Evolutionary conservation across 2,888 invertebrate species (phyloP).

Genomic region (Anthoptus insignis): DNA sequence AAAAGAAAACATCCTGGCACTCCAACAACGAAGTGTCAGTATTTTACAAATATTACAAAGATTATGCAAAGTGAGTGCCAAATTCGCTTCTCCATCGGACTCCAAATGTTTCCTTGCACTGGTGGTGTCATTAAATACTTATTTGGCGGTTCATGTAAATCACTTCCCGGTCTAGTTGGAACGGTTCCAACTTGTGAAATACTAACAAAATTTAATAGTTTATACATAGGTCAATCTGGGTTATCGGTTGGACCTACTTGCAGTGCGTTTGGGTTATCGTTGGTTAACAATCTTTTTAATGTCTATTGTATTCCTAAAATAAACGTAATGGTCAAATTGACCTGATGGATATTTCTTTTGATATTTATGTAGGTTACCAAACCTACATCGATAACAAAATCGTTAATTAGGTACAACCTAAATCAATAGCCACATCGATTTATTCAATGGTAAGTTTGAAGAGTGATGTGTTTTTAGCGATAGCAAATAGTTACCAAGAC

Average conservation of each 20-base stretch:
- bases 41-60: slow-evolving; percentile 33
- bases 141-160: slow-evolving; percentile 48
- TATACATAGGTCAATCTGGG: neutral
- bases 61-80: slow-evolving; percentile 46
- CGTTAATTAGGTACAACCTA: too few relatives aligned
- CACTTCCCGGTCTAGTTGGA: slow-evolving; percentile 29
- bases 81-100: slow-evolving; percentile 16
- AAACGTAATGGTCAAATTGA: too few relatives aligned
- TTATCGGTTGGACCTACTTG: slow-evolving; percentile 24
- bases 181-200: slow-evolving; percentile 10
- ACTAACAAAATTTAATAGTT: slow-evolving; percentile 13
- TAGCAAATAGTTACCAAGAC: too few relatives aligned
- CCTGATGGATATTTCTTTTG: too few relatives aligned
- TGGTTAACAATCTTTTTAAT: neutral
- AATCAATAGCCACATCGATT: too few relatives aligned
- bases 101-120: slow-evolving; percentile 32
- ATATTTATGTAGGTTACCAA: too few relatives aligned
- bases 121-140: slow-evolving; percentile 59
- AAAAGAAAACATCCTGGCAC: too few relatives aligned
- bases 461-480: too few relatives aligned
- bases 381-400: too few relatives aligned
- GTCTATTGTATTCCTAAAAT: too few relatives aligned
- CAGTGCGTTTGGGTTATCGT: slow-evolving; percentile 18
- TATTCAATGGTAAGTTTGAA: too few relatives aligned
- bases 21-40: slow-evolving; percentile 13